phyloP scores from a whole-genome alignment of 2,888 invertebrate species.

The Eristalis tenax region DNA sequence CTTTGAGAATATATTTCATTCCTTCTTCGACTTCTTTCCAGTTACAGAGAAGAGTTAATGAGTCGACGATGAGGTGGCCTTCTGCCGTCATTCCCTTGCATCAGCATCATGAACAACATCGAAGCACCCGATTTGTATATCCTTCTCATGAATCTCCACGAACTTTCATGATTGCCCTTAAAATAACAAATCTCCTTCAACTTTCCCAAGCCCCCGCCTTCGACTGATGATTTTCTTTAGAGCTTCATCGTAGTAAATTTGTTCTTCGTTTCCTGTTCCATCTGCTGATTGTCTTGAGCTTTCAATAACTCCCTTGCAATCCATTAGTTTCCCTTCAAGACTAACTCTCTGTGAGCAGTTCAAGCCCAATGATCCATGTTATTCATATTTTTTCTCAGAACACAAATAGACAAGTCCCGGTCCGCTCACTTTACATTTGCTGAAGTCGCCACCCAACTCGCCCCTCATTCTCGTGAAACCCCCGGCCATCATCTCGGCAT shows the following conservation, averaged over 20 bases:
- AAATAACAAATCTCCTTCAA: background rate
- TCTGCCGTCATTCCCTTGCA: too few relatives aligned
- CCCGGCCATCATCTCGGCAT: background rate
- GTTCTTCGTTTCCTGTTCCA: constrained; percentile 38
- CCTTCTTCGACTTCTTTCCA: too few relatives aligned
- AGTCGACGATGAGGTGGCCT: too few relatives aligned
- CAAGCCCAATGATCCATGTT: constrained; percentile 66
- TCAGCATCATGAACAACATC: too few relatives aligned
- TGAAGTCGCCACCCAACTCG: background rate
- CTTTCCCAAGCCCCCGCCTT: background rate
- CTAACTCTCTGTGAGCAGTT: constrained; percentile 10
- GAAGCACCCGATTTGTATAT: background rate
- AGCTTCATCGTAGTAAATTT: background rate
- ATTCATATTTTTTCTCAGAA: constrained; percentile 58
- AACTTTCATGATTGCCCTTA: background rate
- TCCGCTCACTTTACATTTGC: background rate
- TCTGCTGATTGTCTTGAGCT: constrained; percentile 43
- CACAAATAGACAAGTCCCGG: constrained; percentile 49
- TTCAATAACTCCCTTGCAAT: constrained; percentile 26
- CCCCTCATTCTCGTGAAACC: too few relatives aligned
- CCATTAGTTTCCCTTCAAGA: constrained; percentile 48
- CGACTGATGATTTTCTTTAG: background rate
- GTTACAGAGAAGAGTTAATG: too few relatives aligned
- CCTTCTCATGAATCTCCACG: background rate
- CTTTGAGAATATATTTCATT: too few relatives aligned